Percentiles rank a stretch among this genome's conserved stretches.
Conservation (phyloP, 2,888 invertebrate species). For the Neoaliturus tenellus region DNA sequence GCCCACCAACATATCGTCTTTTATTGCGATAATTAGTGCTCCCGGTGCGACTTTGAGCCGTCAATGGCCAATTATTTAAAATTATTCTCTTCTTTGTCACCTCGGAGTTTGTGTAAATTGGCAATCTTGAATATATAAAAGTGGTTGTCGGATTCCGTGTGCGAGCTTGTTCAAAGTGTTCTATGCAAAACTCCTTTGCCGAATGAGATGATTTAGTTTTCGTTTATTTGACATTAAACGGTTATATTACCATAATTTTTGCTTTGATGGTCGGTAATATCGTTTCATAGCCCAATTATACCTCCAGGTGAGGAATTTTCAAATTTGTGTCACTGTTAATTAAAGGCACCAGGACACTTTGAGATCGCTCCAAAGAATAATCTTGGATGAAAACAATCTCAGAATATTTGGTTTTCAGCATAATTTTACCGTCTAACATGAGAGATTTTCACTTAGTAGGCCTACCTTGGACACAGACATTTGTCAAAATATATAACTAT, state of each 20-base stretch:
- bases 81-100: slow-evolving; percentile 37
- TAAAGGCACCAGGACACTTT: background rate
- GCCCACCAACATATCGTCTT: slow-evolving; percentile 21
- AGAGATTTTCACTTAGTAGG: no score
- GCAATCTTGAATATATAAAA: slow-evolving; percentile 46
- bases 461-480: no score
- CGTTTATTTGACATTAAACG: slow-evolving; percentile 14
- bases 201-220: background rate
- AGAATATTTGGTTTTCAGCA: no score
- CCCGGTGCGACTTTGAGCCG: background rate
- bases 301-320: background rate
- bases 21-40: slow-evolving; percentile 48
- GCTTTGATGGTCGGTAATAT: background rate
- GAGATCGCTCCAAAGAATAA: no score
- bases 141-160: slow-evolving; percentile 21
- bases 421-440: no score
- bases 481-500: no score
- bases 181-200: background rate
- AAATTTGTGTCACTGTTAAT: background rate
- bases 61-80: slow-evolving; percentile 33
- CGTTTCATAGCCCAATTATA: background rate
- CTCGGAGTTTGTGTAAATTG: slow-evolving; percentile 41
- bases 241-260: slow-evolving; percentile 13
- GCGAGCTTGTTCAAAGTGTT: slow-evolving; percentile 19
- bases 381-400: no score